These are phyloP conservation scores for Megathymus violae DNA, from an alignment of 1,140 invertebrate genomes.

Conservation along the genomic window DNA sequence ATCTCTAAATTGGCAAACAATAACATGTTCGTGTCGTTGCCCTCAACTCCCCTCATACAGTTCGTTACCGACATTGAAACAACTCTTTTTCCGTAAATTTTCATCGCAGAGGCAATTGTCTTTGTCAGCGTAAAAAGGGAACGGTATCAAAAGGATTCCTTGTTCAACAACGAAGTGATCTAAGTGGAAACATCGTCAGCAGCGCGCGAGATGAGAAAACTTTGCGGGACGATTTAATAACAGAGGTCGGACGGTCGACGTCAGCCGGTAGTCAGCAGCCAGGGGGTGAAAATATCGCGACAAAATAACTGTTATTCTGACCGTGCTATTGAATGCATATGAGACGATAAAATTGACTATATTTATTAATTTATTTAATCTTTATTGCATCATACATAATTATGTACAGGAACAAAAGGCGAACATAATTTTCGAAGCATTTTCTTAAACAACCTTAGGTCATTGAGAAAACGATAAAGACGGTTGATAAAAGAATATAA, in stretches of 20 bases:
- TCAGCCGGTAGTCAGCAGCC: conserved; percentile 37
- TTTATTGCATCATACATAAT: no score
- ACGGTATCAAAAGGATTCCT: conserved; percentile 56
- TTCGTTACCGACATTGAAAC: neutral
- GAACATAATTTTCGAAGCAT: no score
- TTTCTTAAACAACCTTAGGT: no score
- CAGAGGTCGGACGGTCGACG: conserved; percentile 50
- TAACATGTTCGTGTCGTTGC: neutral
- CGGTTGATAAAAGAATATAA: no score
- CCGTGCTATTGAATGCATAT: no score
- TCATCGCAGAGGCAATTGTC: conserved; percentile 35
- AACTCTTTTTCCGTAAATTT: conserved; percentile 9
- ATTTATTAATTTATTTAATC: no score
- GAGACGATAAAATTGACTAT: no score
- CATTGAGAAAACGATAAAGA: no score
- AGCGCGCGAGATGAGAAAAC: conserved; percentile 69
- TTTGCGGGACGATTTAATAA: conserved; percentile 75
- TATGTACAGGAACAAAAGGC: no score
- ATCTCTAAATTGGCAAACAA: neutral
- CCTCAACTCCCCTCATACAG: neutral
- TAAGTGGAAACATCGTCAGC: conserved; percentile 54
- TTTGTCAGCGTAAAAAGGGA: conserved; percentile 37
- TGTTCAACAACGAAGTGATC: conserved; percentile 43
- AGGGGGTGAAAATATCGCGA: neutral
- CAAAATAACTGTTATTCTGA: neutral